These are phyloP conservation scores for Andrena haemorrhoa DNA, from an alignment of 2,888 invertebrate species.

Conservation along the genomic window DNA sequence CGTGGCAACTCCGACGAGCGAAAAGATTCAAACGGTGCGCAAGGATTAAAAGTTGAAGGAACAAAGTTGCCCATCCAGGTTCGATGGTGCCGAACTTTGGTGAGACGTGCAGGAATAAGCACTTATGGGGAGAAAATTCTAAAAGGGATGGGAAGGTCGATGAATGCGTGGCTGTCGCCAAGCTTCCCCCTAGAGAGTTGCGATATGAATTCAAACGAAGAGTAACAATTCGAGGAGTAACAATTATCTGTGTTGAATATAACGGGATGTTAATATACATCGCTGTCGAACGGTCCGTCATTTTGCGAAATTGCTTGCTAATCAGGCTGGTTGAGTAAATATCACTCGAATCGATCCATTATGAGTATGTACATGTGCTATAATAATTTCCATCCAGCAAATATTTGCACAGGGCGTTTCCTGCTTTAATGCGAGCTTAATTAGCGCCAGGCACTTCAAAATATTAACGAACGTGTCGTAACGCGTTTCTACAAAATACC, in stretches of 20 bases:
- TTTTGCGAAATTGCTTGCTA: neutral
- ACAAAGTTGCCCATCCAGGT: constrained; percentile 4
- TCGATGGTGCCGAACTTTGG: neutral
- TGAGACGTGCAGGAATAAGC: neutral
- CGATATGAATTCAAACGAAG: neutral
- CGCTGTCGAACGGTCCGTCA: neutral
- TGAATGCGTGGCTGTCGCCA: neutral
- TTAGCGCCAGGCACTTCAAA: constrained; percentile 2
- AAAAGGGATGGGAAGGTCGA: neutral
- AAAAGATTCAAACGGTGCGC: constrained; percentile 37
- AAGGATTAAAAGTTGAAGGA: constrained; percentile 40
- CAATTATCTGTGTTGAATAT: neutral
- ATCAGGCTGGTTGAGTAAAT: neutral
- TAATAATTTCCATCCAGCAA: constrained; percentile 24
- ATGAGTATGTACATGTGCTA: neutral
- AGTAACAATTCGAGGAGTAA: neutral
- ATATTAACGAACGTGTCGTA: constrained; percentile 5
- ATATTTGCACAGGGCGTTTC: constrained; percentile 16
- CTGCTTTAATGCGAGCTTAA: constrained; percentile 17
- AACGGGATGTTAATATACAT: neutral
- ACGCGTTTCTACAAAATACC: neutral
- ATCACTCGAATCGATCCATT: neutral
- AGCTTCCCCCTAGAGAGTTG: neutral
- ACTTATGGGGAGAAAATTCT: neutral
- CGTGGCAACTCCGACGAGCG: constrained; percentile 18